These are phyloP conservation scores for Listrodromus nycthemerus DNA, from an alignment of 2,888 invertebrate species.

Conservation along the genomic window DNA sequence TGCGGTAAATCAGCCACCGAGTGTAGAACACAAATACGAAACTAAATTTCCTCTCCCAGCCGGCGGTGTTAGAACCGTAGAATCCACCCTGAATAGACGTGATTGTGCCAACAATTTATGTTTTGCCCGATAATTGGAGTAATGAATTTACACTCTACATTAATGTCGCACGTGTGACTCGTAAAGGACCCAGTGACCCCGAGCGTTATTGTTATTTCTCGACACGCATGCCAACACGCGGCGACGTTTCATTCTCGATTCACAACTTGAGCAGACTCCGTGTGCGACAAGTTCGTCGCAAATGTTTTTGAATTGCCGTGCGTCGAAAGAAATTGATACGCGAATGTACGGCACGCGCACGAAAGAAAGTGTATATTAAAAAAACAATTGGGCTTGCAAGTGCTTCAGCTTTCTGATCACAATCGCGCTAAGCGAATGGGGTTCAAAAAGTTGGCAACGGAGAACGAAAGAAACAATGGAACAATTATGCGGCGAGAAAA, in stretches of 20 bases:
- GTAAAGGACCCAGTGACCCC: constrained; percentile 8
- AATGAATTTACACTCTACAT: constrained; percentile 66
- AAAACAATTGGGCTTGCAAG: too few species aligned
- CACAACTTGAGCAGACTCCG: not conserved
- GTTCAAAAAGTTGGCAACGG: too few species aligned
- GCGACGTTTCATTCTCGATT: not conserved
- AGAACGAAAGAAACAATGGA: too few species aligned
- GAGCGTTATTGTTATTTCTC: constrained; percentile 25
- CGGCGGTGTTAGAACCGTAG: not conserved
- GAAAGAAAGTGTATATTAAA: not conserved
- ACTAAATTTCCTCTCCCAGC: not conserved
- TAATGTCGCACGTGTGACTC: constrained; percentile 32
- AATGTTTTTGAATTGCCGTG: not conserved
- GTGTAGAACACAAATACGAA: constrained; percentile 24
- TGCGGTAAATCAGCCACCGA: constrained; percentile 8
- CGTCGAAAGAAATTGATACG: not conserved
- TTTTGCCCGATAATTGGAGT: constrained; percentile 64
- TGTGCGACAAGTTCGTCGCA: not conserved
- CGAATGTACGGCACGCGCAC: not conserved
- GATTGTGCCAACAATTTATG: constrained; percentile 58
- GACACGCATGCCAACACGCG: constrained; percentile 11
- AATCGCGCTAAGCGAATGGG: too few species aligned
- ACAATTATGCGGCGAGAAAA: too few species aligned
- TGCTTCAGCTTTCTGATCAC: too few species aligned
- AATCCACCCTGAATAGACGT: constrained; percentile 26